Percentiles rank a stretch among this genome's conserved stretches.
Evolutionary conservation across 2,888 invertebrate genomes (phyloP).

Genomic region (Athalia circularis): DNA sequence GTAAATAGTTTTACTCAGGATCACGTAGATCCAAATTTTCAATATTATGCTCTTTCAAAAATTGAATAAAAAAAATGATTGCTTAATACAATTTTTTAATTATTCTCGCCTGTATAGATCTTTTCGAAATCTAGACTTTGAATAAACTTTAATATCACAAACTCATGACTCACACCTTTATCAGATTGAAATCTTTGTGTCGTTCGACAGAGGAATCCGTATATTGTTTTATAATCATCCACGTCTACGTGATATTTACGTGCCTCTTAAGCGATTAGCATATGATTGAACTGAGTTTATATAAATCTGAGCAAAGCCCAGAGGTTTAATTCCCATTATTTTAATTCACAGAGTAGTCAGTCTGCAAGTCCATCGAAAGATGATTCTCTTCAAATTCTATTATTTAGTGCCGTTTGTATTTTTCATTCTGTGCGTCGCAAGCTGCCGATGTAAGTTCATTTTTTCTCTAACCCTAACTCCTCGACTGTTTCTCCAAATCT

Average conservation of each 20-base stretch:
- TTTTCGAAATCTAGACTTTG: too few species aligned
- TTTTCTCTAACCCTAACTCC: too few species aligned
- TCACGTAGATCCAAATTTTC: too few species aligned
- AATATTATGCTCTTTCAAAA: background rate
- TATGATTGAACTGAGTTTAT: background rate
- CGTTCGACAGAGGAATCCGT: too few species aligned
- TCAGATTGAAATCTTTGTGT: too few species aligned
- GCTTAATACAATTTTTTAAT: background rate
- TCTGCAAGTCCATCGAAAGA: background rate
- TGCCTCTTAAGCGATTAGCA: background rate
- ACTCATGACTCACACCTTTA: too few species aligned
- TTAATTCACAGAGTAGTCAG: background rate
- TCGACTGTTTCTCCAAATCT: too few species aligned
- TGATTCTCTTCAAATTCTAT: background rate
- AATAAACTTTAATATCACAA: too few species aligned
- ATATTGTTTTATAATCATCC: background rate
- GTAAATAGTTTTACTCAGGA: too few species aligned
- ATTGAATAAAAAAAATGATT: background rate
- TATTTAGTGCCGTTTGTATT: background rate
- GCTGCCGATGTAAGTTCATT: background rate
- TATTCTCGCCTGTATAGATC: background rate
- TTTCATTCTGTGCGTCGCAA: background rate
- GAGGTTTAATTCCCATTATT: background rate
- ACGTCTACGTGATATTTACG: background rate
- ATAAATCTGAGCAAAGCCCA: too few species aligned